Conservation (phyloP, 2,888 invertebrate species). For the Chaetogeoica ovagalla region DNA sequence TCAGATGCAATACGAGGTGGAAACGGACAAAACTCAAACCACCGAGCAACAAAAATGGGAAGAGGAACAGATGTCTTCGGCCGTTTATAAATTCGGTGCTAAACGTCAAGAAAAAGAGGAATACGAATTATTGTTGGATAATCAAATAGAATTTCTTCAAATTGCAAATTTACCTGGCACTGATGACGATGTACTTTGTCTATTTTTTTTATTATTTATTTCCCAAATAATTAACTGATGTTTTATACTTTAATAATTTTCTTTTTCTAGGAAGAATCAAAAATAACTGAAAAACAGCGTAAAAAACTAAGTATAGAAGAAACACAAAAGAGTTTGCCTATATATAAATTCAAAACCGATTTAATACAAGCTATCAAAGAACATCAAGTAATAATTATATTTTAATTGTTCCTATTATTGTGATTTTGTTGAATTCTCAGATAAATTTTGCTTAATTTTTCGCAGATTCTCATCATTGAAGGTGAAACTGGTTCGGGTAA, state of each 20-base stretch:
- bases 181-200: conserved; percentile 58
- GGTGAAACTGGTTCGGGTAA: conserved; percentile 99
- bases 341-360: conserved; percentile 87
- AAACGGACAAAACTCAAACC: conserved; percentile 79
- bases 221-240: conserved; percentile 36
- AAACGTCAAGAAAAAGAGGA: conserved; percentile 73
- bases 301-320: conserved; percentile 84
- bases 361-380: conserved; percentile 88
- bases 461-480: conserved; percentile 85
- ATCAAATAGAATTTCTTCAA: conserved; percentile 97
- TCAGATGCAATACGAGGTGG: conserved; percentile 73
- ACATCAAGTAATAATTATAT: conserved; percentile 67
- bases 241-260: neutral
- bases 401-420: conserved; percentile 29
- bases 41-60: conserved; percentile 95
- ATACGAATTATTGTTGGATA: conserved; percentile 91
- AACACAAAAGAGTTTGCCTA: conserved; percentile 88
- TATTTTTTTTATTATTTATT: conserved; percentile 22
- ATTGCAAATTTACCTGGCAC: conserved; percentile 79
- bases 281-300: conserved; percentile 70
- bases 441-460: conserved; percentile 1
- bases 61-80: conserved; percentile 92
- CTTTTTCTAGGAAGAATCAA: conserved; percentile 59
- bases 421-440: neutral
- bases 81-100: conserved; percentile 91